These are phyloP conservation scores for Limnephilus rhombicus DNA, from an alignment of 2,888 invertebrate species.

Conservation along the genomic window DNA sequence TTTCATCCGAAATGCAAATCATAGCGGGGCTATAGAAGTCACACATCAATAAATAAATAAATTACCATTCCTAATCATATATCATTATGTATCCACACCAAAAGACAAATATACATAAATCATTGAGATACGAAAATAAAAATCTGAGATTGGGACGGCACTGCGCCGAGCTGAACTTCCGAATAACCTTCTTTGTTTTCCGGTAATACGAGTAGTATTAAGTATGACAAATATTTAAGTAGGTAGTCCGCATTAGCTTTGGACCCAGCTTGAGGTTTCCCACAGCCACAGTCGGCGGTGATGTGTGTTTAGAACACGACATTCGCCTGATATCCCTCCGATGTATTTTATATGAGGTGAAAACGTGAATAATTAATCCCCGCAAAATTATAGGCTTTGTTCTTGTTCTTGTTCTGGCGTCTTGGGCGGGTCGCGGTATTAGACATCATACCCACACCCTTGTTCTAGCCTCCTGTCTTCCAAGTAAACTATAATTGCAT, in stretches of 20 bases:
- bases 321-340: conserved; percentile 60
- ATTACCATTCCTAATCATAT: too few species aligned
- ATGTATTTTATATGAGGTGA: conserved; percentile 60
- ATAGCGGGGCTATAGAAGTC: too few species aligned
- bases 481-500: not conserved
- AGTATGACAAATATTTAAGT: not conserved
- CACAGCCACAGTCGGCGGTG: not conserved
- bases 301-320: not conserved
- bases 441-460: not conserved
- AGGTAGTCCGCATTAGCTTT: not conserved
- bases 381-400: conserved; percentile 60
- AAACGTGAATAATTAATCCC: conserved; percentile 61
- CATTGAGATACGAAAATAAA: not conserved
- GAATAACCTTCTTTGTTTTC: not conserved
- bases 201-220: not conserved
- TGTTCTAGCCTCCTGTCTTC: not conserved
- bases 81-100: too few species aligned
- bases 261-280: not conserved
- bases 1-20: too few species aligned
- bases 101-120: not conserved
- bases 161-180: not conserved
- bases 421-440: conserved; percentile 13
- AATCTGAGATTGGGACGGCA: not conserved
- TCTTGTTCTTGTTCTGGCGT: conserved; percentile 15
- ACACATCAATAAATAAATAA: too few species aligned